Base-by-base conservation (phyloP, 2,113 vertebrate species). In the Reinhardtius hippoglossoides region DNA sequence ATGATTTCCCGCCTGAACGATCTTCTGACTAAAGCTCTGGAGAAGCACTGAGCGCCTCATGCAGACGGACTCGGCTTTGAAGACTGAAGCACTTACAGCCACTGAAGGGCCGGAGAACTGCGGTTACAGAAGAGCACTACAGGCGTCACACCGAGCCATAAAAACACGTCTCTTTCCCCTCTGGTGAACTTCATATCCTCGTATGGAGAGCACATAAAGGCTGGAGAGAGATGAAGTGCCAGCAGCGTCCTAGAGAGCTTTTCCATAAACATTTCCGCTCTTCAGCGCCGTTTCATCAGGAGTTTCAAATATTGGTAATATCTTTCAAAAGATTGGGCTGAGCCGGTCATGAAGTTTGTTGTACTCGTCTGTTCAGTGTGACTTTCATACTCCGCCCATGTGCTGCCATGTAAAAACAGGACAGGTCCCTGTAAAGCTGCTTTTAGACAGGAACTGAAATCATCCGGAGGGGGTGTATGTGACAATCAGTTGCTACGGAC, bases 1-100 rank as follows among this genome's bases (percentile, higher is more conserved):
- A 99, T 99, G 97, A 96, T 99, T 72, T 90, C 78, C 31, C 95
- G 96, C 37, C 94, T 99, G 50, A 99, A 96, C 0, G 92, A 97
- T 3, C 95, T 99, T 59, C 94, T 99, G 24, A 94, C 95, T 24
- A 96, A 92, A 92, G 97, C 95, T 24, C 85, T 99, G 84, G 95
- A 97, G 88, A 96, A 94, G 72, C 95, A 95, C 91, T 99, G 93
- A 98, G 48, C 2, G 48, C 31, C 4, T 0, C 55, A 1, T 2
- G 23, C 55, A 70, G 60, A 55, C 31, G 14, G 26, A 21, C 55
- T 57, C 14, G 2, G 40, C n/a, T 56, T 27, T 13, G 31, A 20
- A 31, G 59, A 50, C 75, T 55, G 72, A 44, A 68, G 70, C 35
- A 68, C 18, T 50, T 2, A 9, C 35, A 65, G 68, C 14, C 31